Evolutionary conservation across 2,113 vertebrate species (phyloP).

Genomic region (Pachyramphus minor): DNA sequence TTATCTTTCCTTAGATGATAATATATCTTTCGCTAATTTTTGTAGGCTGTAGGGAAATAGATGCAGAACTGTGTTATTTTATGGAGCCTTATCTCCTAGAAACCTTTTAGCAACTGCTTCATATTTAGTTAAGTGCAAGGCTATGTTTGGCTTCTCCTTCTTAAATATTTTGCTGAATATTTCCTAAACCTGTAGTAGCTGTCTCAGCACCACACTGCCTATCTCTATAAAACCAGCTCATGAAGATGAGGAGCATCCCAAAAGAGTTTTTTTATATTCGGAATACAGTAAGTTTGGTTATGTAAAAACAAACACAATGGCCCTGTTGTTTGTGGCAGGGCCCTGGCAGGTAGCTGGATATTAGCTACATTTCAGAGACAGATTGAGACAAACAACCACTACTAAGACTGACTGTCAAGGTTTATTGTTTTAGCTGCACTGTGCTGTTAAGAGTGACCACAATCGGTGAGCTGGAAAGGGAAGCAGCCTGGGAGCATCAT

Average conservation of each 20-base stretch:
- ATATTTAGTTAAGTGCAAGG: not conserved
- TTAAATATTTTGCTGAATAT: not conserved
- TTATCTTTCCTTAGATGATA: not conserved
- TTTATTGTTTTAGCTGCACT: not conserved
- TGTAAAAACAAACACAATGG: not conserved
- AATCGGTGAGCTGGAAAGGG: not conserved
- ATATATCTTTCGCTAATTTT: not conserved
- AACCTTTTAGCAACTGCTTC: not conserved
- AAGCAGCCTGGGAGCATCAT: not conserved
- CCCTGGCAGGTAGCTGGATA: not conserved
- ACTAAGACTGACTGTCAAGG: not conserved
- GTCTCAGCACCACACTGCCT: not conserved
- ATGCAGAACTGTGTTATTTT: not conserved
- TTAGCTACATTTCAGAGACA: not conserved
- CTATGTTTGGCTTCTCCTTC: not conserved
- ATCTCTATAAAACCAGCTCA: not conserved
- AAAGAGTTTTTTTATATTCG: not conserved
- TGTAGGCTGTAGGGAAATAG: not conserved
- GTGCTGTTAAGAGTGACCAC: not conserved
- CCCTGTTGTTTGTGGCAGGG: not conserved
- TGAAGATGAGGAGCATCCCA: not conserved
- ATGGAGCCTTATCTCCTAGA: not conserved
- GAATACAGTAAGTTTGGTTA: not conserved
- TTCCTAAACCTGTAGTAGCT: not conserved
- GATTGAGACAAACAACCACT: not conserved